Evolutionary conservation across 2,113 vertebrate genomes (phyloP), one percentile per base, ranked within the genome.

Genomic region (Oxyura jamaicensis): DNA sequence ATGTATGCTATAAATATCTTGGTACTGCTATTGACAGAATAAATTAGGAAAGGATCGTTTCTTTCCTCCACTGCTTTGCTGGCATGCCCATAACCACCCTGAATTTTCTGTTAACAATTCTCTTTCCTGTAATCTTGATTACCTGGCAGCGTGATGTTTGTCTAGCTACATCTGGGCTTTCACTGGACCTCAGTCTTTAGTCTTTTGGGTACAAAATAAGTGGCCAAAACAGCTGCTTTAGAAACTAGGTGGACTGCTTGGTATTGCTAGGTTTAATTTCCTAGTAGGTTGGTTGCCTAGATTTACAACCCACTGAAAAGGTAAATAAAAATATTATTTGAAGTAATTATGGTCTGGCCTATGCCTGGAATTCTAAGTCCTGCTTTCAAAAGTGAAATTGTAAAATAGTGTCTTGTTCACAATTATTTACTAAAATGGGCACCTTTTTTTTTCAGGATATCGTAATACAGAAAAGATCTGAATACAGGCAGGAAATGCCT

Each of bases 41-140:
- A 69, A 44, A 19, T 48, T 42, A 19, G 28, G 42, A 48, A 62
- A 26, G 0, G 1, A 10, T 55, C 0, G 0, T 39, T 82, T 28
- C 62, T 22, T 79, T 63, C 18, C 31, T 71, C 68, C 39, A 8
- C 41, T 52, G 33, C 58, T 93, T 79, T 90, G 46, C 75, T 66
- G 10, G 4, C 1, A 1, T 50, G 56, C 20, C 52, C 25, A 42
- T 25, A 56, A 42, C 46, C 25, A 18, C 63, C 39, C 31, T 76
- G 46, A 53, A 18, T 35, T 79, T 91, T 52, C 63, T 76, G 26
- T 44, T 29, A 66, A 20, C 33, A 31, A 1, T n/a, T 74, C 33
- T 69, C 66, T 81, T 68, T 35, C 46, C 9, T 60, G 6, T 74
- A 59, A 20, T 28, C n/a, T 1, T 55, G 31, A 26, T 42, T 59